These are phyloP conservation scores for Bibio marci DNA, from an alignment of 2,888 invertebrate genomes.

Conservation along the genomic window DNA sequence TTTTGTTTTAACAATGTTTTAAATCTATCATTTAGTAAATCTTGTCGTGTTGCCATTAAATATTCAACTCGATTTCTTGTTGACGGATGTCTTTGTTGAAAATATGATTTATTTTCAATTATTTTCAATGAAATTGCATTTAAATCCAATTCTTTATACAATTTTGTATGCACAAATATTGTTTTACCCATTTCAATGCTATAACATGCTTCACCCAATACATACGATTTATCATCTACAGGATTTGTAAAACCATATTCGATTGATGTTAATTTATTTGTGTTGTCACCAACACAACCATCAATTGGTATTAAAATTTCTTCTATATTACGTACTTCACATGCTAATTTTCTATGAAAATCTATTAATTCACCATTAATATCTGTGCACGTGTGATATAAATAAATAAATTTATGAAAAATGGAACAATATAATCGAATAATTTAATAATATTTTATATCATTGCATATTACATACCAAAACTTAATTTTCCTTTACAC, in stretches of 20 bases:
- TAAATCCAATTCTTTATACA: background rate
- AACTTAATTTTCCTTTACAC: constrained; percentile 5
- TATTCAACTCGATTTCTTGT: constrained; percentile 16
- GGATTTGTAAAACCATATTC: constrained; percentile 18
- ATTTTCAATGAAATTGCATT: constrained; percentile 4
- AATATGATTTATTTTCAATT: constrained; percentile 12
- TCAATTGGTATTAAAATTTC: constrained; percentile 13
- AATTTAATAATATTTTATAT: no score
- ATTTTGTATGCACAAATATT: constrained; percentile 14
- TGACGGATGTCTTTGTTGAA: constrained; percentile 14
- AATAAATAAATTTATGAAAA: background rate
- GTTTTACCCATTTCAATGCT: constrained; percentile 13
- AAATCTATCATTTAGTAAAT: constrained; percentile 15
- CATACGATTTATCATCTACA: constrained; percentile 11
- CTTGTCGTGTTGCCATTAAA: constrained; percentile 15
- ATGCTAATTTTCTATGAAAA: constrained; percentile 8
- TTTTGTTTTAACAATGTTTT: constrained; percentile 9
- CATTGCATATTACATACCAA: constrained; percentile 5
- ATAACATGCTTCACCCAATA: constrained; percentile 20
- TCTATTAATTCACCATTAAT: constrained; percentile 7
- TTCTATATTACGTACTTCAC: constrained; percentile 18
- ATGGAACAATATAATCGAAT: background rate
- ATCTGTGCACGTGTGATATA: constrained; percentile 2
- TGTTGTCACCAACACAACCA: constrained; percentile 13
- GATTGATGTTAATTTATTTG: constrained; percentile 11